Base-by-base conservation (phyloP, 2,113 vertebrate species). In the Uria aalge region DNA sequence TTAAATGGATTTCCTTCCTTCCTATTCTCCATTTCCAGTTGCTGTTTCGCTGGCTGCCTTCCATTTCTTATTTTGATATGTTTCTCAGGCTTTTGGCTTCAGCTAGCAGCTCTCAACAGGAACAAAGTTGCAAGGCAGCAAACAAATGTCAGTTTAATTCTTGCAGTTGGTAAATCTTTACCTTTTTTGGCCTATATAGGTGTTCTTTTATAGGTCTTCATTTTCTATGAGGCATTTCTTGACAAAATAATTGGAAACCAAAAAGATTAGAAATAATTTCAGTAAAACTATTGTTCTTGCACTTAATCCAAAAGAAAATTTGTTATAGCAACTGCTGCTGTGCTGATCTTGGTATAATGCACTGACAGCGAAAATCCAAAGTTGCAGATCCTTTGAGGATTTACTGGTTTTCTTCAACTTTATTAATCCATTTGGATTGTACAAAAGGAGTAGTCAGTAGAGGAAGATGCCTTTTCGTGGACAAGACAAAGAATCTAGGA, bases 41-140 rank as follows among this genome's bases (percentile, higher is more conserved):
- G 57, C 62, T 88, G 10, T 83, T 69, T 78, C 56, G 41, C 63
- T 94, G 79, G 50, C 63, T 96, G 85, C 67, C 47, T 91, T 95
- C 88, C 68, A 72, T 78, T 77, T 88, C 82, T 93, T 93, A 66
- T 88, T 93, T 92, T 94, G 87, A 92, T 90, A 47, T 92, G 75
- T 94, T 97, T 92, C 94, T 96, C 92, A 77, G 88, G 27, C 60
- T 88, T 90, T 83, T 92, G 94, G 88, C 96, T 97, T 91, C 72
- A 88, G 67, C 78, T 86, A 83, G 38, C 56, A 81, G 80, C 63
- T 88, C 43, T 88, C 43, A 74, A 82, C 82, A 59, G 88, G 45
- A 83, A 30, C 36, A 20, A 83, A 96, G 90, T 92, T 94, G 88
- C 78, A 90, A 92, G 88, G 85, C 82, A 88, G 82, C 64, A 93